Evolutionary conservation across 2,888 invertebrate species (phyloP).

Genomic region (Cabera pusaria): DNA sequence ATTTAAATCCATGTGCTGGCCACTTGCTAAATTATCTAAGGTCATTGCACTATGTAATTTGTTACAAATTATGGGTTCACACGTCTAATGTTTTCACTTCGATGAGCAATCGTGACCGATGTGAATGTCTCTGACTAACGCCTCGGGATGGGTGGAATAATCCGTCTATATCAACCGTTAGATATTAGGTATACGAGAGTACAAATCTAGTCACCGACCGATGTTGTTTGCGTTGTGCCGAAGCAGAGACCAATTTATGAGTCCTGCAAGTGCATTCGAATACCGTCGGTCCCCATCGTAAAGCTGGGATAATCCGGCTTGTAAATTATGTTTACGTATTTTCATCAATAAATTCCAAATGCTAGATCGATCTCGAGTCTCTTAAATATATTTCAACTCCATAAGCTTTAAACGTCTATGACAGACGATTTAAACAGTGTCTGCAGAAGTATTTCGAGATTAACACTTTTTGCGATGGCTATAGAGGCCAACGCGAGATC

Average conservation of each 20-base stretch:
- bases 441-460: too few species aligned
- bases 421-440: too few species aligned
- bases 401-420: too few species aligned
- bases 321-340: slow-evolving; percentile 29
- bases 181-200: slow-evolving; percentile 41
- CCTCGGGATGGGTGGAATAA: slow-evolving; percentile 68
- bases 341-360: slow-evolving; percentile 26
- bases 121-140: slow-evolving; percentile 48
- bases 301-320: slow-evolving; percentile 27
- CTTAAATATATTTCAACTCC: too few species aligned
- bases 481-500: too few species aligned
- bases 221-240: slow-evolving; percentile 32
- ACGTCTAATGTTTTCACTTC: slow-evolving; percentile 75
- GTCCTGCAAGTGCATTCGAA: slow-evolving; percentile 26
- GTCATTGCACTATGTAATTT: slow-evolving; percentile 75
- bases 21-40: slow-evolving; percentile 71
- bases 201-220: slow-evolving; percentile 3
- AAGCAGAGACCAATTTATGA: slow-evolving; percentile 37
- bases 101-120: slow-evolving; percentile 69
- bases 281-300: slow-evolving; percentile 23
- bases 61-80: slow-evolving; percentile 78
- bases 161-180: slow-evolving; percentile 67
- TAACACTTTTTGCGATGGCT: too few species aligned
- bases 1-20: slow-evolving; percentile 58
- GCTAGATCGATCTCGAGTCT: too few species aligned